Base-by-base conservation (phyloP, 2,113 vertebrate species). In the Centropristis striata region DNA sequence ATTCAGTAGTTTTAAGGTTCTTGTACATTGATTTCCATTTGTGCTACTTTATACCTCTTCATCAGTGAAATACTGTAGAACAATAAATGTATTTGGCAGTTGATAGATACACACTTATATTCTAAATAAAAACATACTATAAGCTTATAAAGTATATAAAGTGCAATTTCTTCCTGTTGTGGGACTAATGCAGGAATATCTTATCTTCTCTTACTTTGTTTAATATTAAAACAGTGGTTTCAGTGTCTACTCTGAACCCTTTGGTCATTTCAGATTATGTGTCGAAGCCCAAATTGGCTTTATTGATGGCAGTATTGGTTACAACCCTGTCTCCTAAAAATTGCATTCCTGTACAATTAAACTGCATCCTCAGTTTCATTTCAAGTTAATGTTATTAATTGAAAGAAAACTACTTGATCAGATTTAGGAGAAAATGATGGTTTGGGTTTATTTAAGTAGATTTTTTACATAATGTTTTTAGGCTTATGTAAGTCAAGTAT, bases 261-360 rank as follows among this genome's bases (percentile, higher is more conserved):
- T 64, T 64, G 16, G n/a, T 21, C 20, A 10, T 68, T 68, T 68
- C 28, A 67, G 47, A 51, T 25, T 32, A 6, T 32, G 32, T 32
- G 6, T 32, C 32, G 0, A 12, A 7, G 32, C 37, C 23, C 32
- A 41, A 50, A 41, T 3, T 32, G 32, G 32, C 6, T 32, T 4
- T 32, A 32, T 32, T 32, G 4, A 32, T 32, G 6, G 32, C 32
- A 32, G 6, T 0, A 32, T 6, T 32, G 32, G 32, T 0, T 32
- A 6, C 3, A 32, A 32, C 32, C 6, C 32, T 32, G 32, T 4
- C 32, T 32, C 6, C 32, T 32, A 32, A 32, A 32, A 4, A 32
- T 32, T 3, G 6, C 32, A 32, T 32, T 4, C 32, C 3, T 4
- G 32, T 32, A 32, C 6, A 32, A 32, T 6, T 32, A 32, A 32